phyloP scores from a whole-genome alignment of 1,140 invertebrate genomes.

The Platyura marginata region DNA sequence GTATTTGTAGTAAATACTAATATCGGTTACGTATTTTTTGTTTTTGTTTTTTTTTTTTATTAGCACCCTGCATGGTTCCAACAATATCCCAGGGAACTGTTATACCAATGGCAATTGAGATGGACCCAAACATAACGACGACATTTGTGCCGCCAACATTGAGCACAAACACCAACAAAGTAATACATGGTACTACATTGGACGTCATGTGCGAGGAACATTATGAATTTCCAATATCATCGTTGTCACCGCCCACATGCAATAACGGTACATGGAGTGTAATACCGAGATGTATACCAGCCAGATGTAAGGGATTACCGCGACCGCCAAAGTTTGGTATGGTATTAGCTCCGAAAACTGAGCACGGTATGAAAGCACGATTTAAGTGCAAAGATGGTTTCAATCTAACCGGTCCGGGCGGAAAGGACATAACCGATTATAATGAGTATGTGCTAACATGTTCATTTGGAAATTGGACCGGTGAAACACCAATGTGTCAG shows the following conservation, averaged over 20 bases:
- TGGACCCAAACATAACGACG: conserved; percentile 20
- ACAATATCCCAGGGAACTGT: conserved; percentile 68
- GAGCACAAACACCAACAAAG: conserved; percentile 32
- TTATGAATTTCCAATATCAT: conserved; percentile 51
- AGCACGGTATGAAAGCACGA: conserved; percentile 81
- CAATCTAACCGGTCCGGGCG: conserved; percentile 47
- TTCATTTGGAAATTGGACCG: conserved; percentile 84
- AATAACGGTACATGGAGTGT: conserved; percentile 93
- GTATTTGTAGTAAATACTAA: neutral
- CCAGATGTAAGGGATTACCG: conserved; percentile 78
- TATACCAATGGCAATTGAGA: conserved; percentile 24
- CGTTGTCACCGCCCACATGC: conserved; percentile 37
- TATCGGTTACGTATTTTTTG: neutral
- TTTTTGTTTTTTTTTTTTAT: neutral
- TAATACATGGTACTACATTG: conserved; percentile 71
- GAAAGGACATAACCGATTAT: conserved; percentile 23
- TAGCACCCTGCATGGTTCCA: conserved; percentile 79
- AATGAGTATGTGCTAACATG: conserved; percentile 54
- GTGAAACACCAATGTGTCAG: conserved; percentile 62
- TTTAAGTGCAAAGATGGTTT: conserved; percentile 88
- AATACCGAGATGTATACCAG: conserved; percentile 76
- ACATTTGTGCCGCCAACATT: conserved; percentile 29
- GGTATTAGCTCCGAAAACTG: conserved; percentile 88
- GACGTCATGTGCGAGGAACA: conserved; percentile 70
- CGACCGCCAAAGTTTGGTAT: conserved; percentile 75